These are phyloP conservation scores for Pocillopora grandis DNA, from an alignment of 92 coral and sea anemone species.

Conservation along the genomic window DNA sequence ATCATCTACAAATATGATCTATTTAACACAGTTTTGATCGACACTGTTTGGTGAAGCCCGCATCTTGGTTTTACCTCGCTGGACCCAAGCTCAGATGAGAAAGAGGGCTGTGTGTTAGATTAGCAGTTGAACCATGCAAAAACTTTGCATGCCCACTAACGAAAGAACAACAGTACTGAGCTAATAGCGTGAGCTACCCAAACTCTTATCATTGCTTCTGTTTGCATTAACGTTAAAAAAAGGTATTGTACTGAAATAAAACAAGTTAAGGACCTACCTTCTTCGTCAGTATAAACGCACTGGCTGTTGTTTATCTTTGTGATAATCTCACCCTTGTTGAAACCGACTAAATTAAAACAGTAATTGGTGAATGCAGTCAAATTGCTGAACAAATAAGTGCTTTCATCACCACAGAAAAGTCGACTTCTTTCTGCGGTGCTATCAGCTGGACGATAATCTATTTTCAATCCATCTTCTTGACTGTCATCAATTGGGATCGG, in stretches of 20 bases:
- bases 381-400: constrained; percentile 12
- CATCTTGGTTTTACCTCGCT: background rate
- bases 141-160: background rate
- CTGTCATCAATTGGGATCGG: constrained; percentile 3
- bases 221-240: no score
- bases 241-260: no score
- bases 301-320: constrained; percentile 16
- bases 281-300: constrained; percentile 52
- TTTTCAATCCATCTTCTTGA: constrained; percentile 1
- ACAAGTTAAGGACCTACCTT: constrained; percentile 13
- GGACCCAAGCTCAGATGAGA: background rate
- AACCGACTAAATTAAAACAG: constrained; percentile 7
- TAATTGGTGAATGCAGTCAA: constrained; percentile 16
- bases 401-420: background rate
- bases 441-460: constrained; percentile 7
- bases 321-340: background rate
- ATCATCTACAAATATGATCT: background rate
- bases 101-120: background rate
- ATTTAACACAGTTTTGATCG: background rate
- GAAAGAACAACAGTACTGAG: background rate
- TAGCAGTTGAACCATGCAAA: background rate
- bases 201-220: no score
- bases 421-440: background rate
- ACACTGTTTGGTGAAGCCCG: background rate
- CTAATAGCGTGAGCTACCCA: no score